Conservation (phyloP, 1,140 invertebrate genomes). For the Nymphalis io region DNA sequence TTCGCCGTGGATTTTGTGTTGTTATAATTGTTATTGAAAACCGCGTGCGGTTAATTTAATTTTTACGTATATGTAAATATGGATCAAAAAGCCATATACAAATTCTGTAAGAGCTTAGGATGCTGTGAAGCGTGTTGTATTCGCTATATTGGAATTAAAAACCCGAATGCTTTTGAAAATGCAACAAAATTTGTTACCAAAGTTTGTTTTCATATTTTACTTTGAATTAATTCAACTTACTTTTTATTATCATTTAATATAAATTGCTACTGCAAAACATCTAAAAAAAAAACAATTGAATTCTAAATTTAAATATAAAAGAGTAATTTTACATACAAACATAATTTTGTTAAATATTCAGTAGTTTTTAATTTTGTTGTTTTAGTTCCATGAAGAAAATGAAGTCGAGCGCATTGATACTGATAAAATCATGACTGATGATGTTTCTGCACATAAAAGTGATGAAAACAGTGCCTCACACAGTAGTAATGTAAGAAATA, state of each 20-base stretch:
- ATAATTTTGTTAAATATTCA: too few relatives aligned
- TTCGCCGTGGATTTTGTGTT: neutral
- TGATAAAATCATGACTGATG: too few relatives aligned
- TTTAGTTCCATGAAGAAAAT: neutral
- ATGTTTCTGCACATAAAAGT: too few relatives aligned
- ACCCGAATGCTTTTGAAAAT: conserved; percentile 55
- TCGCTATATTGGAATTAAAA: conserved; percentile 64
- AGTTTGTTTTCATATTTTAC: conserved; percentile 38
- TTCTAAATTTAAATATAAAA: too few relatives aligned
- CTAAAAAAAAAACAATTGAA: too few relatives aligned
- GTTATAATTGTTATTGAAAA: neutral
- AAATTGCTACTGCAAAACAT: neutral
- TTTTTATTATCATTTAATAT: neutral
- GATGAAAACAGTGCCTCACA: neutral
- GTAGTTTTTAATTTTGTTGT: neutral
- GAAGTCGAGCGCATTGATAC: neutral
- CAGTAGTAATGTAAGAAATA: neutral
- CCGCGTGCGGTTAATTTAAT: neutral
- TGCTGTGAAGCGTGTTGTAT: conserved; percentile 65
- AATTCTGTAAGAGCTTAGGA: conserved; percentile 58
- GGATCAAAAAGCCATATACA: conserved; percentile 55
- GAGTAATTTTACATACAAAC: too few relatives aligned
- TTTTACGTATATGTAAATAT: conserved; percentile 40
- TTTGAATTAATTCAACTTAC: neutral
- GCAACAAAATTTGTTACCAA: conserved; percentile 34